Percentiles rank a stretch among this genome's conserved stretches.
phyloP scores from a whole-genome alignment of 2,888 invertebrate species.

The Galerucella pusilla region DNA sequence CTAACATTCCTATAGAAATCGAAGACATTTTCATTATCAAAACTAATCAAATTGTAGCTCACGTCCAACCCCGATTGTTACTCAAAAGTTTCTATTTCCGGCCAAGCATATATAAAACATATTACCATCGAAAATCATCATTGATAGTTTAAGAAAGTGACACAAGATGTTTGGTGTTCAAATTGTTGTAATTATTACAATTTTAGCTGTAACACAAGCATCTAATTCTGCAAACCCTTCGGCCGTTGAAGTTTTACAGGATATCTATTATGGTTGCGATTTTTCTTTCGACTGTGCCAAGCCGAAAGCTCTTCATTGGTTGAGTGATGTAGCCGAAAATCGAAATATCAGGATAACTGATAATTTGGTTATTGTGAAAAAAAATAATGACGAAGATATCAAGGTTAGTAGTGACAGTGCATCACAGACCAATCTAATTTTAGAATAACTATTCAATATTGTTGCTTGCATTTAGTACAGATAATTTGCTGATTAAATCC shows the following conservation, averaged over 20 bases:
- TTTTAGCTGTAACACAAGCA: conserved; percentile 44
- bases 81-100: conserved; percentile 65
- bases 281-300: conserved; percentile 80
- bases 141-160: conserved; percentile 40
- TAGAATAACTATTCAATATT: not conserved
- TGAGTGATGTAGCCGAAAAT: conserved; percentile 74
- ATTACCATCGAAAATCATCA: conserved; percentile 37
- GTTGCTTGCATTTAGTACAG: too few relatives aligned
- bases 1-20: conserved; percentile 38
- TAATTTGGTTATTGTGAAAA: conserved; percentile 79
- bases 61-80: conserved; percentile 62
- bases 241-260: conserved; percentile 73
- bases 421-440: not conserved
- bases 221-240: conserved; percentile 59
- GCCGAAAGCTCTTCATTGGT: conserved; percentile 82
- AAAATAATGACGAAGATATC: conserved; percentile 63
- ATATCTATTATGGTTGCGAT: conserved; percentile 76
- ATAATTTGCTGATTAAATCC: too few relatives aligned
- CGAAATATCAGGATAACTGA: conserved; percentile 81
- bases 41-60: conserved; percentile 46
- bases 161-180: conserved; percentile 52
- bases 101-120: conserved; percentile 59
- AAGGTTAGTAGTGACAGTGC: conserved; percentile 41
- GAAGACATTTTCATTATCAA: conserved; percentile 59
- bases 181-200: conserved; percentile 47